Evolutionary conservation across 2,113 vertebrate genomes (phyloP), one percentile per base, ranked within the genome.

Genomic region (Dolichotis patagonum): DNA sequence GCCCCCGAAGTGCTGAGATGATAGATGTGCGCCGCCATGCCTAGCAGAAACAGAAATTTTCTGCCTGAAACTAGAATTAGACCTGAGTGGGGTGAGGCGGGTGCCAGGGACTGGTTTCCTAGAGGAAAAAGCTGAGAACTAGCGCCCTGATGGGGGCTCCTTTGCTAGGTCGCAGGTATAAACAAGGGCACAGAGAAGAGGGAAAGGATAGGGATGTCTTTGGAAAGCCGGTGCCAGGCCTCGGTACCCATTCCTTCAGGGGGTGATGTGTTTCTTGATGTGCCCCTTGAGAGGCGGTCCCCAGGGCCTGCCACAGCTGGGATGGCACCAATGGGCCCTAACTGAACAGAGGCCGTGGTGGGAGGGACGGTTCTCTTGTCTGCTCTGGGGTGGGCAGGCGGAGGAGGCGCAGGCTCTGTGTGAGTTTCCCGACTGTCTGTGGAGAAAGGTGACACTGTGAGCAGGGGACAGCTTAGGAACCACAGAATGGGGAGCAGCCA

Each of bases 11-110:
- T 43, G 12, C 71, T 28, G 41, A 26, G 73, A 46, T 46, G 14
- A 46, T 12, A 77, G 41, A 4, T 16, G 26, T 30, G 26, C 8
- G 26, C 43, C 26, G 26, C 41, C 43, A 77, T 1, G 43, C 43
- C 13, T 30, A 26, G 26, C 6, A 17, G 26, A 77, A 49, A 77
- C 73, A 77, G 43, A 49, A 77, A 30, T 46, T 46, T 17, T 77
- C 22, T n/a, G n/a, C 19, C 35, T 0, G 1, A 65, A 86, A 52
- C 35, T 0, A 41, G 75, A 6, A 22, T 8, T 9, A 22, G 85
- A 83, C 26, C 14, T 30, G 11, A 5, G n/a, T 10, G 41, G 52
- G 38, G 28, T 7, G 56, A 73, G 77, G 82, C 41, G 19, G 0
- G 30, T 0, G 1, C 67, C 38, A 0, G 0, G 43, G 58, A 80